Evolutionary conservation across 2,797 vertebrate species (phyloP).

Genomic region (Chiroxiphia lanceolata): DNA sequence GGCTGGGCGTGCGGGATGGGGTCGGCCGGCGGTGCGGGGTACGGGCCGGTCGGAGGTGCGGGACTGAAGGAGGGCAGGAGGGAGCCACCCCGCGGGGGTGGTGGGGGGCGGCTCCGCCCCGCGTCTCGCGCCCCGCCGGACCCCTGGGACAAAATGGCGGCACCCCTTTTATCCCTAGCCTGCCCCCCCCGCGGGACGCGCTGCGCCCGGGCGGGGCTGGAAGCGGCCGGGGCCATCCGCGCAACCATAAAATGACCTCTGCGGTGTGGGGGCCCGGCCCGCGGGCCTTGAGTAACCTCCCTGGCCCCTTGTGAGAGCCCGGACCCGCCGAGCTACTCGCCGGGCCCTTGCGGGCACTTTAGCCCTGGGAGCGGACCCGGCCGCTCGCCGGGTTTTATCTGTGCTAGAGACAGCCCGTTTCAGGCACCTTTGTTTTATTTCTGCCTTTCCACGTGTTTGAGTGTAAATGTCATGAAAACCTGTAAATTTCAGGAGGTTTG

Average conservation of each 20-base stretch:
- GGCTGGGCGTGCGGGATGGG: too few species aligned
- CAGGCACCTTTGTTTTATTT: accelerated
- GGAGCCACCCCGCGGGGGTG: too few species aligned
- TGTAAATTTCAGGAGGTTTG: accelerated
- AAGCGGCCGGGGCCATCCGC: background rate
- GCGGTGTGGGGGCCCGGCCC: too few species aligned
- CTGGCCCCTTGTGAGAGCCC: background rate
- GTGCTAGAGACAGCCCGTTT: accelerated
- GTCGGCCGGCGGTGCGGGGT: background rate
- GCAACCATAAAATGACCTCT: accelerated
- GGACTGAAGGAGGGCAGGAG: too few species aligned
- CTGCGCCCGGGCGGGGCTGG: too few species aligned
- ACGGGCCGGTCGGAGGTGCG: too few species aligned
- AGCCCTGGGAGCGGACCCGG: too few species aligned
- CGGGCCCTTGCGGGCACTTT: too few species aligned
- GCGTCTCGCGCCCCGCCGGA: background rate
- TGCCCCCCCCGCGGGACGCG: accelerated
- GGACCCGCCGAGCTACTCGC: too few species aligned
- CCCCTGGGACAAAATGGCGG: background rate
- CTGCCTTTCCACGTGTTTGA: accelerated
- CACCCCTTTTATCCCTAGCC: too few species aligned
- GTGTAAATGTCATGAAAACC: accelerated
- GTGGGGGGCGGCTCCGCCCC: background rate
- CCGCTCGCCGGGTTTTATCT: accelerated
- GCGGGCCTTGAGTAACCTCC: too few species aligned